Conservation (phyloP, 2,888 invertebrate genomes). For the Drosophila flavopinicola region DNA sequence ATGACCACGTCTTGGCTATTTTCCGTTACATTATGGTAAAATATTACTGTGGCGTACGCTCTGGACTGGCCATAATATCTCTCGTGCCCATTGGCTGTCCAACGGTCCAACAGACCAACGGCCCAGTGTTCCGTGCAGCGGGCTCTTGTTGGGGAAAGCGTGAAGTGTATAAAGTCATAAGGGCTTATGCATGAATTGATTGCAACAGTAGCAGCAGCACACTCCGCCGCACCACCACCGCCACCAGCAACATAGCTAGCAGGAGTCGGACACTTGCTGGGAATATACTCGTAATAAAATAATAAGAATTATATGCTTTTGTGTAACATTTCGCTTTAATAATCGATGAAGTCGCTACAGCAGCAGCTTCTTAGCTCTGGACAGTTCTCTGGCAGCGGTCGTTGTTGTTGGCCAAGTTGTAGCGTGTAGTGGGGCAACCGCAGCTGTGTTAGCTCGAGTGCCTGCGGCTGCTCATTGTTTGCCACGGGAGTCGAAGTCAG, state of each 20-base stretch:
- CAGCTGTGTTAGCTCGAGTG: constrained; percentile 39
- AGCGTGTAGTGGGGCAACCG: constrained; percentile 24
- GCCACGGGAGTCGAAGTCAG: background rate
- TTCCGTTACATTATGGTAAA: constrained; percentile 81
- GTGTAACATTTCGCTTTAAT: constrained; percentile 79
- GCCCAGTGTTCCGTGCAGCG: constrained; percentile 57
- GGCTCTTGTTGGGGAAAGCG: constrained; percentile 73
- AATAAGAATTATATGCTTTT: constrained; percentile 69
- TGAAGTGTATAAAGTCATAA: constrained; percentile 80
- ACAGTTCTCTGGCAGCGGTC: constrained; percentile 12
- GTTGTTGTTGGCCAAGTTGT: constrained; percentile 12
- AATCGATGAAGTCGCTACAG: constrained; percentile 75
- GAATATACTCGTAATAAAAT: constrained; percentile 67
- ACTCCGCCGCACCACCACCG: background rate
- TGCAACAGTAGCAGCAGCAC: constrained; percentile 56
- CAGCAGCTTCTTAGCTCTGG: constrained; percentile 34
- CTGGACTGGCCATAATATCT: constrained; percentile 48
- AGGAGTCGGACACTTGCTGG: constrained; percentile 34
- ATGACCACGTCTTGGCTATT: constrained; percentile 80
- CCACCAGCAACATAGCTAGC: background rate
- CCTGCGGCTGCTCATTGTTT: constrained; percentile 18
- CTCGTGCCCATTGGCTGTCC: constrained; percentile 43
- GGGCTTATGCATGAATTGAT: constrained; percentile 81
- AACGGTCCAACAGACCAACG: constrained; percentile 32
- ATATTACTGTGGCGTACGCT: constrained; percentile 71